These are phyloP conservation scores for Brachionus calyciflorus DNA, from an alignment of 1,140 invertebrate genomes.

Conservation along the genomic window DNA sequence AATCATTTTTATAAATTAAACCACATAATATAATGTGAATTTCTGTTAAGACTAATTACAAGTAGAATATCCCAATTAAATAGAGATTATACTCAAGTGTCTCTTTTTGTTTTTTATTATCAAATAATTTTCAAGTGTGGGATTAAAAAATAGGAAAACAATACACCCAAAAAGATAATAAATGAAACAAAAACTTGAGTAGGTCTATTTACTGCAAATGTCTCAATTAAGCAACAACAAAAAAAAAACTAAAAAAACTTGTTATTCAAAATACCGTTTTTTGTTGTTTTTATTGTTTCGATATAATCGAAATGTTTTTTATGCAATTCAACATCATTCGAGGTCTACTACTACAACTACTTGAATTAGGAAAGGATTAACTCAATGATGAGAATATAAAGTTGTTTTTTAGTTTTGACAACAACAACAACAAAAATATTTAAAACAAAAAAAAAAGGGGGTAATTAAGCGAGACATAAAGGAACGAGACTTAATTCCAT, in stretches of 20 bases:
- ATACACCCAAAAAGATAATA: too few species aligned
- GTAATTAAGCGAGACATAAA: conserved; percentile 39
- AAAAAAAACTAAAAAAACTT: neutral
- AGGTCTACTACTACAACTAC: neutral
- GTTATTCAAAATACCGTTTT: conserved; percentile 39
- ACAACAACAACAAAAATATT: neutral
- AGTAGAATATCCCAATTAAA: neutral
- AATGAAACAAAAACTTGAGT: too few species aligned
- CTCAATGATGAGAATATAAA: neutral
- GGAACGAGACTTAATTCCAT: conserved; percentile 4
- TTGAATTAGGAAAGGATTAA: conserved; percentile 11
- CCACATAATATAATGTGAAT: too few species aligned
- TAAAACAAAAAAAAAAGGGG: too few species aligned
- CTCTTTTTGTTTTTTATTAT: neutral
- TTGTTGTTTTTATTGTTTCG: neutral
- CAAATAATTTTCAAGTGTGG: neutral
- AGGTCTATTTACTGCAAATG: too few species aligned
- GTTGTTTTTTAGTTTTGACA: conserved; percentile 8
- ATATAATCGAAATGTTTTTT: conserved; percentile 36
- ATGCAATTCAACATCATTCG: conserved; percentile 26
- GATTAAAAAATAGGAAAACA: too few species aligned
- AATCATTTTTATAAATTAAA: too few species aligned
- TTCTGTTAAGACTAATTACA: neutral
- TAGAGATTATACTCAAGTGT: conserved; percentile 7
- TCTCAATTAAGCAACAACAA: too few species aligned